phyloP scores from a whole-genome alignment of 2,797 vertebrate genomes.

The Arrhamphus sclerolepis region DNA sequence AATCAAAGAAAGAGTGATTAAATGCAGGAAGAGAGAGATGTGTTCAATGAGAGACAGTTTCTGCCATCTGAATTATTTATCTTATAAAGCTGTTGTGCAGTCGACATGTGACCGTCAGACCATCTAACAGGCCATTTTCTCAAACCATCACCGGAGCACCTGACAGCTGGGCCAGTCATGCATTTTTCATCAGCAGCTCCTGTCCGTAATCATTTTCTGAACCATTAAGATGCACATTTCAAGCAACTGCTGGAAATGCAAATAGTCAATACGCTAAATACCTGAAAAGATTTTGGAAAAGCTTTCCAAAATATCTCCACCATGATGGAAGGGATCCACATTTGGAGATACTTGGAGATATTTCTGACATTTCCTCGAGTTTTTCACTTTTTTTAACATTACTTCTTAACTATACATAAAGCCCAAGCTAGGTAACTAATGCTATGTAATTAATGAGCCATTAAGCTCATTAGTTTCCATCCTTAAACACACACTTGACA shows the following conservation, averaged over 20 bases:
- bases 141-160: slow-evolving; percentile 11
- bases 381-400: too few species aligned
- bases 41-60: neutral
- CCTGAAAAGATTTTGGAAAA: slow-evolving; percentile 4
- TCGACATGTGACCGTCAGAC: slow-evolving; percentile 3
- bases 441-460: too few species aligned
- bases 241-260: neutral
- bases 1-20: neutral
- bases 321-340: too few species aligned
- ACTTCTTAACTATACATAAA: too few species aligned
- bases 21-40: neutral
- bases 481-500: too few species aligned
- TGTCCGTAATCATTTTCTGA: neutral
- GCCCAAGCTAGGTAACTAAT: too few species aligned
- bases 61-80: slow-evolving; percentile 8
- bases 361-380: too few species aligned
- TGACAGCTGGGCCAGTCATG: slow-evolving; percentile 17
- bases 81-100: neutral
- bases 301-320: too few species aligned
- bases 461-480: too few species aligned
- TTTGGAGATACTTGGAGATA: too few species aligned
- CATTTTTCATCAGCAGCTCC: slow-evolving; percentile 18
- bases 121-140: slow-evolving; percentile 17
- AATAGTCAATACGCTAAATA: slow-evolving; percentile 6
- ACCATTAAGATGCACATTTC: neutral